Evolutionary conservation across 2,888 invertebrate species (phyloP), one percentile per base, ranked within the genome.

Genomic region (Tholera decimalis): DNA sequence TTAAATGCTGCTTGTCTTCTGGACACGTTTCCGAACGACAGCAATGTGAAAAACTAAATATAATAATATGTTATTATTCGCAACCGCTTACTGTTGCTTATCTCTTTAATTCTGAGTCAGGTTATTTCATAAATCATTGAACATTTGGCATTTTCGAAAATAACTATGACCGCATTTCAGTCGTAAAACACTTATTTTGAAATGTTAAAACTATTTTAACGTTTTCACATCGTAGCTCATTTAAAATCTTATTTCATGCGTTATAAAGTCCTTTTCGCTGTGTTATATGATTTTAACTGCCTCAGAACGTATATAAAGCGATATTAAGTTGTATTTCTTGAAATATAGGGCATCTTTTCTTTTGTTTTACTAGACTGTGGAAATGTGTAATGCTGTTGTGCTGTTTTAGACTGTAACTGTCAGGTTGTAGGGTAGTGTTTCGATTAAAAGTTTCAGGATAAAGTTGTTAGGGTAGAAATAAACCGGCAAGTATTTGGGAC

Each of bases 401-500:
- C 39, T 46, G 70, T 67, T 65, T 49, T 59, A 41, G 18, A 39
- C 60, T 64, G 1, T 74, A 62, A n/a, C 0, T 0, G 1, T 2
- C 0, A 20, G 4, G 3, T 7, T 8, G 24, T 60, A 47, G 39
- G 56, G 59, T 67, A 26, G 13, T 0, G 56, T 68, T 72, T 59
- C 13, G 24, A 18, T 20, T 66, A 24, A 15, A 55, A 37, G 33
- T 55, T 44, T 24, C 28, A n/a, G 30, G 50, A 67, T 51, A 26
- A 39, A 73, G 66, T 54, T 53, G 68, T 62, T 70, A 59, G 69
- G 55, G 53, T 77, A 72, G 73, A 76, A 82, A 82, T 83, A 84
- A 86, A 80, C 75, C 66, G 74, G 51, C 65, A 70, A 72, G 84
- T 85, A 91, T 88, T 84, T 92, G 85, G 92, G 87, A 73, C 92